Evolutionary conservation across 2,888 invertebrate species (phyloP), one percentile per base, ranked within the genome.

Genomic region (Drosophila barbarae): DNA sequence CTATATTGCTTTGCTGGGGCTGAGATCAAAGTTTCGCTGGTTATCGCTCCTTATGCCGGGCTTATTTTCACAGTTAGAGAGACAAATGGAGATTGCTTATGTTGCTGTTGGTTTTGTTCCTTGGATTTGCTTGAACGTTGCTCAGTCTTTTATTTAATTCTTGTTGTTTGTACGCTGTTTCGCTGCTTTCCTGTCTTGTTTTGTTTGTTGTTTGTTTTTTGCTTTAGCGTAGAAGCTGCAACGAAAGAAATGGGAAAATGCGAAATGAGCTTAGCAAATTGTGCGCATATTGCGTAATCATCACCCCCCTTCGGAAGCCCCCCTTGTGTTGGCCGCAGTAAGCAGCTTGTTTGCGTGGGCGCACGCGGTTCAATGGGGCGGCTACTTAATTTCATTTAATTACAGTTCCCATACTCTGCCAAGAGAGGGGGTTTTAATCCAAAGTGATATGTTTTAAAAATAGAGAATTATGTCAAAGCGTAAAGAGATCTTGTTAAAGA

Each of bases 61-160:
- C 57, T 49, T 50, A 28, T 50, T 51, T 59, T 35, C 36, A 49
- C 58, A 57, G 50, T 58, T 46, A 61, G 63, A 46, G 57, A 61
- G 49, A 56, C 32, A 36, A 47, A 34, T 54, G 32, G 80, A 80
- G 78, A 78, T 78, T 78, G 81, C 76, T 78, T 77, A 57, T 72
- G 53, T 60, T 68, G 58, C 32, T 66, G 50, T 34, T 73, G 61
- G 35, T 59, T 46, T 72, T 72, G 55, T 74, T 74, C 64, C 72
- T 74, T 74, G 63, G 56, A 63, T 76, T 61, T 46, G 55, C 63
- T 69, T 69, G 61, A 41, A 68, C 56, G 74, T 74, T 74, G 73
- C 80, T 78, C 80, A 79, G 80, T 78, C 80, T 78, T 78, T 77
- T 77, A 70, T 65, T 70, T 74, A 61, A 73, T 73, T 63, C 49